These are phyloP conservation scores for Acanthisitta chloris DNA, from an alignment of 2,113 vertebrate species.

Conservation along the genomic window DNA sequence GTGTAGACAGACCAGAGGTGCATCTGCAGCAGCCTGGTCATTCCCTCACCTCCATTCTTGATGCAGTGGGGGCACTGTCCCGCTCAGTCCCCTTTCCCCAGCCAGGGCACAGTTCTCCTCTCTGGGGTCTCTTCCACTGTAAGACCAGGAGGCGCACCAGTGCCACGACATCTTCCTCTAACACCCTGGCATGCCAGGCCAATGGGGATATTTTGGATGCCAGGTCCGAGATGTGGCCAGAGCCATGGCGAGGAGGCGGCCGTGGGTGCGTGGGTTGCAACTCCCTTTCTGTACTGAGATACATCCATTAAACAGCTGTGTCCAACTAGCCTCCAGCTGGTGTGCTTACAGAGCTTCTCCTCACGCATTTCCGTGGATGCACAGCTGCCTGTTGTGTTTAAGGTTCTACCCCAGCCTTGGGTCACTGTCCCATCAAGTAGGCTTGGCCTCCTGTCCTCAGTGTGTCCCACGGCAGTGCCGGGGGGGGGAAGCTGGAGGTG, in stretches of 20 bases:
- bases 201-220: constrained; percentile 22
- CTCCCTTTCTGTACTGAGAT: background rate
- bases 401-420: background rate
- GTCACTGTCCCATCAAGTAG: background rate
- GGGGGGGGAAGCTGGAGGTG: background rate
- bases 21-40: background rate
- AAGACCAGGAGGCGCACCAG: background rate
- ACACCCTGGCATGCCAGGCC: background rate
- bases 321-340: background rate
- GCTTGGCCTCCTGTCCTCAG: background rate
- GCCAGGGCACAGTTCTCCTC: background rate
- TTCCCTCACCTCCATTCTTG: background rate
- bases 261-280: background rate
- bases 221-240: background rate
- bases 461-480: background rate
- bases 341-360: background rate
- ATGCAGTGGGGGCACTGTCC: background rate
- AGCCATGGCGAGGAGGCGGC: background rate
- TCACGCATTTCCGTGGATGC: rapidly evolving
- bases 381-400: background rate
- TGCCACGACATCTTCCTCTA: background rate
- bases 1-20: background rate
- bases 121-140: background rate
- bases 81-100: background rate
- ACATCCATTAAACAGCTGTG: constrained; percentile 65